Evolutionary conservation across 1,140 invertebrate species (phyloP).

Genomic region (Lanistes nyassanus): DNA sequence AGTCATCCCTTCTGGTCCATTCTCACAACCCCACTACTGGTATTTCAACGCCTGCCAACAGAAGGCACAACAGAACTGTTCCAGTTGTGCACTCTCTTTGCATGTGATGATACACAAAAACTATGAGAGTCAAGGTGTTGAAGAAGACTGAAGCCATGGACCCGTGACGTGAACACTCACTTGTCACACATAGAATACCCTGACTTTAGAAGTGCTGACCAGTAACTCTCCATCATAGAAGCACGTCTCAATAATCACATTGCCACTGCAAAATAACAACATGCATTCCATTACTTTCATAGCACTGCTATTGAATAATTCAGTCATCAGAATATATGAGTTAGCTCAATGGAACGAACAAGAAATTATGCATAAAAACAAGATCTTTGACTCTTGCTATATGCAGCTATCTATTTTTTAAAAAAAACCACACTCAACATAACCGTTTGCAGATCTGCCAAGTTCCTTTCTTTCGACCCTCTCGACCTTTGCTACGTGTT

Average conservation of each 20-base stretch:
- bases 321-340: neutral
- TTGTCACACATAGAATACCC: constrained; percentile 91
- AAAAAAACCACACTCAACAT: neutral
- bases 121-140: neutral
- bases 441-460: too few relatives aligned
- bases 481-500: too few relatives aligned
- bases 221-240: constrained; percentile 97
- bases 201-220: constrained; percentile 93
- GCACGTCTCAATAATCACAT: constrained; percentile 98
- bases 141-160: neutral
- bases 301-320: constrained; percentile 36
- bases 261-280: constrained; percentile 87
- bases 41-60: neutral
- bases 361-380: neutral
- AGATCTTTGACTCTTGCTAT: neutral
- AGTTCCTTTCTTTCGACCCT: too few relatives aligned
- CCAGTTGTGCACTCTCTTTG: neutral
- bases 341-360: neutral
- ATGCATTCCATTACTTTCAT: too few relatives aligned
- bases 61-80: neutral
- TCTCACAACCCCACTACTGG: neutral
- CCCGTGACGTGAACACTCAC: neutral
- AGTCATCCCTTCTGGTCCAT: too few relatives aligned
- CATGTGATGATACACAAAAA: neutral
- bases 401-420: neutral